These are phyloP conservation scores for Tipula vernalis DNA, from an alignment of 2,888 invertebrate species.

Conservation along the genomic window DNA sequence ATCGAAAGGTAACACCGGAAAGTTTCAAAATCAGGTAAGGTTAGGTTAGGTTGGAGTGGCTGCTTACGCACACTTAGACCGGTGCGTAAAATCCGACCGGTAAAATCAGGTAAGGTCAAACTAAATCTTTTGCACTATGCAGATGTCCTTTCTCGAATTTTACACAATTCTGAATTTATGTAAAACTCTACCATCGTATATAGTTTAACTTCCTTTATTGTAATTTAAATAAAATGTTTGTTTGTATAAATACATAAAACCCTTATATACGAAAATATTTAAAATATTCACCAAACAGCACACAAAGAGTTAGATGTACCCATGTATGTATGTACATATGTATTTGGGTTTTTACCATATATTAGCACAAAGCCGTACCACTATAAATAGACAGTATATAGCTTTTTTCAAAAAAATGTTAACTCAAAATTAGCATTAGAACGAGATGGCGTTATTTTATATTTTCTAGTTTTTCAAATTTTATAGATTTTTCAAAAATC, in stretches of 20 bases:
- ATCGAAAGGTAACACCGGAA: neutral
- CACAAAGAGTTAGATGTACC: neutral
- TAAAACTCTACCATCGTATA: neutral
- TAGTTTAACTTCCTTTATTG: neutral
- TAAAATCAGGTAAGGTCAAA: neutral
- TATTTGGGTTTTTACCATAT: neutral
- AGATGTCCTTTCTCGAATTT: neutral
- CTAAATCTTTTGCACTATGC: neutral
- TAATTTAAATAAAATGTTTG: neutral
- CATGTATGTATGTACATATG: too few species aligned
- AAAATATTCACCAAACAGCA: neutral
- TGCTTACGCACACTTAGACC: too few species aligned
- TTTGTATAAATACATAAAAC: neutral
- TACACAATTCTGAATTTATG: neutral
- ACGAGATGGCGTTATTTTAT: neutral
- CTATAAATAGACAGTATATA: neutral
- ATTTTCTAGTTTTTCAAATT: neutral
- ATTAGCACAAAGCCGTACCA: neutral
- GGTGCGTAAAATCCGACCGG: too few species aligned
- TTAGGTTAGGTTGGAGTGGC: too few species aligned
- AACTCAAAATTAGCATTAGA: neutral
- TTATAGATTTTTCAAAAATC: slow-evolving; percentile 4
- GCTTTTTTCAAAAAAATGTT: neutral
- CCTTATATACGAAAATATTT: neutral
- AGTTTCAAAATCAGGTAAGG: neutral